Percentiles rank a stretch among this genome's conserved stretches.
These are phyloP conservation scores for Microctonus brassicae DNA, from an alignment of 2,888 invertebrate genomes.

Conservation along the genomic window DNA sequence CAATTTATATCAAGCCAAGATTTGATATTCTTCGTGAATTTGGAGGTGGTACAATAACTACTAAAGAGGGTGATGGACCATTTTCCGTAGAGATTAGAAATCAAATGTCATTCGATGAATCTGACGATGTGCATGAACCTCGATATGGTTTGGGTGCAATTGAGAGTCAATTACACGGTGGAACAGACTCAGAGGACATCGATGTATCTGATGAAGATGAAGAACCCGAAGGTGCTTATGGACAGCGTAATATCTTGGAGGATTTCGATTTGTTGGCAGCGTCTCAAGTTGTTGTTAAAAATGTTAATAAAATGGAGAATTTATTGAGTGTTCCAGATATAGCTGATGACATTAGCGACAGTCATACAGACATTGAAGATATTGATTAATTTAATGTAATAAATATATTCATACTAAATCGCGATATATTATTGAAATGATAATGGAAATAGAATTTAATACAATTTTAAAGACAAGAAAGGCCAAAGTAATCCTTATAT, in stretches of 20 bases:
- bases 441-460: background rate
- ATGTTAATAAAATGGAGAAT: conserved; percentile 60
- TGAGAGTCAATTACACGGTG: conserved; percentile 40
- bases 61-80: conserved; percentile 66
- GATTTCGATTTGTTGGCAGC: conserved; percentile 58
- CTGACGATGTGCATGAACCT: conserved; percentile 16
- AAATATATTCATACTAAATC: background rate
- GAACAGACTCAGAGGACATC: conserved; percentile 65
- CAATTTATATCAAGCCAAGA: conserved; percentile 55
- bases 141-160: conserved; percentile 48
- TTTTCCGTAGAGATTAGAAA: conserved; percentile 65
- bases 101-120: conserved; percentile 56
- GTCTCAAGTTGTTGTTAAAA: conserved; percentile 63
- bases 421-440: background rate
- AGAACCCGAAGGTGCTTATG: conserved; percentile 53
- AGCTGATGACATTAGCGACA: conserved; percentile 55
- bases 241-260: conserved; percentile 50
- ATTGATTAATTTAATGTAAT: conserved; percentile 52
- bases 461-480: too few relatives aligned
- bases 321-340: conserved; percentile 51
- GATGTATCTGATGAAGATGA: conserved; percentile 64
- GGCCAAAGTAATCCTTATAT: background rate
- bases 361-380: conserved; percentile 65
- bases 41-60: conserved; percentile 62
- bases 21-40: conserved; percentile 60